Conservation (phyloP, 2,888 invertebrate species). For the Danaus chrysippus region DNA sequence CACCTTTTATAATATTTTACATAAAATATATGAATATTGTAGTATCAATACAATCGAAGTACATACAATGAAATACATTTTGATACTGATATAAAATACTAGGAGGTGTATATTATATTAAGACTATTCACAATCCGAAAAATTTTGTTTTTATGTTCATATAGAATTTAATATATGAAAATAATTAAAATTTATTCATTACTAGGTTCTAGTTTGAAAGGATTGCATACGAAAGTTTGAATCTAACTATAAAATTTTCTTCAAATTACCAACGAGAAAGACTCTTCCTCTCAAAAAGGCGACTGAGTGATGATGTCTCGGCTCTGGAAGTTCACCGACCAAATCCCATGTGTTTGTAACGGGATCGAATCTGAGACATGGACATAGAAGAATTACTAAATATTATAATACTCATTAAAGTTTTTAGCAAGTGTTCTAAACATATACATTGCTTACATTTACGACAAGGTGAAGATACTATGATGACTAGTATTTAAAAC, state of each 20-base stretch:
- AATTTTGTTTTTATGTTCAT: too few species aligned
- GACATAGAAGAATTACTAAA: conserved; percentile 10
- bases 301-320: conserved; percentile 84
- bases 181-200: too few species aligned
- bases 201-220: too few species aligned
- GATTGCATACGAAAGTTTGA: too few species aligned
- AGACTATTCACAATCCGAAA: too few species aligned
- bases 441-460: not conserved
- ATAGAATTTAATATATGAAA: too few species aligned
- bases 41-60: too few species aligned
- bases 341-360: conserved; percentile 82
- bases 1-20: conserved; percentile 60
- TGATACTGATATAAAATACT: too few species aligned
- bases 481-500: not conserved
- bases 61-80: too few species aligned
- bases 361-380: conserved; percentile 71
- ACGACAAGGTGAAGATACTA: not conserved
- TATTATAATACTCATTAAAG: not conserved
- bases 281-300: conserved; percentile 81
- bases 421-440: too few species aligned
- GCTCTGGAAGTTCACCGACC: conserved; percentile 83
- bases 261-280: conserved; percentile 81
- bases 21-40: not conserved
- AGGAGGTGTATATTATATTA: too few species aligned
- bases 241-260: too few species aligned